phyloP scores from a whole-genome alignment of 2,113 vertebrate genomes.

The Thamnophis sirtalis region DNA sequence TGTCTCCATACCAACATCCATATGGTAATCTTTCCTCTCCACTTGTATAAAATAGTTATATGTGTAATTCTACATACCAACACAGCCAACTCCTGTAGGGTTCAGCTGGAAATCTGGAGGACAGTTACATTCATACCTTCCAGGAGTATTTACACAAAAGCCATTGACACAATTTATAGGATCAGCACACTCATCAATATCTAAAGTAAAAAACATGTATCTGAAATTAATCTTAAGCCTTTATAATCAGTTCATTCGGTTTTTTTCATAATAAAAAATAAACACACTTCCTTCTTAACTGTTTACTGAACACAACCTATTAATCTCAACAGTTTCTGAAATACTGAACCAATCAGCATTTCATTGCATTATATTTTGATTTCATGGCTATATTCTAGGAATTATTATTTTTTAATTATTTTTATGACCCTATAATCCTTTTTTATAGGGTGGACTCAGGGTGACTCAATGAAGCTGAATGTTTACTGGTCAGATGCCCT shows the following conservation, averaged over 20 bases:
- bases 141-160: slow-evolving; percentile 78
- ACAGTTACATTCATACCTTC: slow-evolving; percentile 83
- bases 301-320: neutral
- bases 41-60: neutral
- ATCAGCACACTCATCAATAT: slow-evolving; percentile 81
- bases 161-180: slow-evolving; percentile 85
- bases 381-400: neutral
- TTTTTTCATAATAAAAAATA: neutral
- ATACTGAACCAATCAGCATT: neutral
- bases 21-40: neutral
- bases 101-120: slow-evolving; percentile 82
- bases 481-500: neutral
- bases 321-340: neutral
- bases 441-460: neutral
- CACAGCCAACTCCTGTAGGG: slow-evolving; percentile 81
- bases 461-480: neutral
- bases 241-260: neutral
- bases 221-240: neutral
- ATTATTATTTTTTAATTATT: neutral
- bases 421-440: neutral
- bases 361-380: neutral
- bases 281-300: neutral
- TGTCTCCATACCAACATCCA: neutral
- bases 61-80: slow-evolving; percentile 68
- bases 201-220: slow-evolving; percentile 53